Evolutionary conservation across 2,113 vertebrate species (phyloP).

Genomic region (Mixornis gularis): DNA sequence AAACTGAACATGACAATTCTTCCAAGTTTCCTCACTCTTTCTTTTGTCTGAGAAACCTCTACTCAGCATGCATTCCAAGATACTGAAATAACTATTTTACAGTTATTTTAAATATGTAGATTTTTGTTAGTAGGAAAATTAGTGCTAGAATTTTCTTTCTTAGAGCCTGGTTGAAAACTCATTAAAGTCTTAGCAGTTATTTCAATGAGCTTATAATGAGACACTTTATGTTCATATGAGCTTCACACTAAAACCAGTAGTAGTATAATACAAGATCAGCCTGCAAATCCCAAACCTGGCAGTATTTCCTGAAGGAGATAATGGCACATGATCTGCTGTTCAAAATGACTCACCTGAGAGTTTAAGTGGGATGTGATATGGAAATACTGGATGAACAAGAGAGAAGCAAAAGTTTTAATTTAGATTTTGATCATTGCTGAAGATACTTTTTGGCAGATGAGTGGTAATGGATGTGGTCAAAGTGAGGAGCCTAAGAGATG

Average conservation of each 20-base stretch:
- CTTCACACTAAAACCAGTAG: not conserved
- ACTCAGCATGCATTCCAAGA: not conserved
- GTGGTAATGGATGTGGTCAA: not conserved
- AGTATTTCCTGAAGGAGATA: not conserved
- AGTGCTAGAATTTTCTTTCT: not conserved
- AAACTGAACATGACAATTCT: not conserved
- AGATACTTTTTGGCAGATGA: not conserved
- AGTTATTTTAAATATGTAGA: not conserved
- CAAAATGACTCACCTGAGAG: not conserved
- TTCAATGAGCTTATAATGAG: not conserved
- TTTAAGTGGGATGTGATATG: not conserved
- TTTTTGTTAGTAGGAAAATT: constrained; percentile 6
- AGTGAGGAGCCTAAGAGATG: not conserved
- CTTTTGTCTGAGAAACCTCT: not conserved
- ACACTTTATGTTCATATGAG: not conserved
- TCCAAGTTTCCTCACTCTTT: not conserved
- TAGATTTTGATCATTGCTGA: not conserved
- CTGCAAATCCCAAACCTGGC: constrained; percentile 4
- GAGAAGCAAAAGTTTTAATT: not conserved
- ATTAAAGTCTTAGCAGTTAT: not conserved
- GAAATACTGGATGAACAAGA: not conserved
- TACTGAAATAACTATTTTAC: not conserved
- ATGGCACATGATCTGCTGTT: not conserved
- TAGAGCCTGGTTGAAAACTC: not conserved
- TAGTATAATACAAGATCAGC: not conserved